A percentile compares a stretch with the other conserved stretches of the same genome.
phyloP scores from a whole-genome alignment of 2,113 vertebrate species.

The Circaetus gallicus region DNA sequence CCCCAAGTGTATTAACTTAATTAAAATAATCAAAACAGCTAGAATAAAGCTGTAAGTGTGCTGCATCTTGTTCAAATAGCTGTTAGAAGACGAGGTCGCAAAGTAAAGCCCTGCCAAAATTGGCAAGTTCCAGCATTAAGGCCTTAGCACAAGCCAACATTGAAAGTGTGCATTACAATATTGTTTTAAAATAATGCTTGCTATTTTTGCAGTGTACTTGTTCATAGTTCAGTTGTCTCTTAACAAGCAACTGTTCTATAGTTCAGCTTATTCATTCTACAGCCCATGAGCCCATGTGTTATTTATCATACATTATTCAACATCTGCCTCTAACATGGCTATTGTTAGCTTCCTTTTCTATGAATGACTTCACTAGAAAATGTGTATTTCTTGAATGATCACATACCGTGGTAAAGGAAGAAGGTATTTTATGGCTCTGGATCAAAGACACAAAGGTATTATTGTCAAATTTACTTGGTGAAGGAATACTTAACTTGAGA shows the following conservation, averaged over 20 bases:
- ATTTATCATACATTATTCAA: neutral
- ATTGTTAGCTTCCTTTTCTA: neutral
- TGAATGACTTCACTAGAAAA: neutral
- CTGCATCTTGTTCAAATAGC: neutral
- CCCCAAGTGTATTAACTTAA: neutral
- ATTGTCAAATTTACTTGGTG: neutral
- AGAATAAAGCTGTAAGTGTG: neutral
- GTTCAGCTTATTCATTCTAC: neutral
- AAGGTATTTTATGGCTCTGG: neutral
- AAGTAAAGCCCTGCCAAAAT: neutral
- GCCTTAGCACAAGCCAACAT: neutral
- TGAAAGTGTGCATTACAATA: neutral
- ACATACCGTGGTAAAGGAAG: neutral
- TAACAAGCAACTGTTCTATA: neutral
- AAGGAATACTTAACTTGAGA: neutral
- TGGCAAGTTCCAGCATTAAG: neutral
- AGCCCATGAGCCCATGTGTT: neutral
- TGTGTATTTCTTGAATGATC: neutral
- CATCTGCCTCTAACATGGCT: neutral
- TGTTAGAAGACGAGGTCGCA: neutral
- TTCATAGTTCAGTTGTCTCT: neutral
- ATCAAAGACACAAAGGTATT: neutral
- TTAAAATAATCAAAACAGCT: neutral
- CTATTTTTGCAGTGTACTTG: neutral
- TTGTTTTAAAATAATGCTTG: neutral